Conservation (phyloP, 2,888 invertebrate species). For the Cheiracanthium punctorium region DNA sequence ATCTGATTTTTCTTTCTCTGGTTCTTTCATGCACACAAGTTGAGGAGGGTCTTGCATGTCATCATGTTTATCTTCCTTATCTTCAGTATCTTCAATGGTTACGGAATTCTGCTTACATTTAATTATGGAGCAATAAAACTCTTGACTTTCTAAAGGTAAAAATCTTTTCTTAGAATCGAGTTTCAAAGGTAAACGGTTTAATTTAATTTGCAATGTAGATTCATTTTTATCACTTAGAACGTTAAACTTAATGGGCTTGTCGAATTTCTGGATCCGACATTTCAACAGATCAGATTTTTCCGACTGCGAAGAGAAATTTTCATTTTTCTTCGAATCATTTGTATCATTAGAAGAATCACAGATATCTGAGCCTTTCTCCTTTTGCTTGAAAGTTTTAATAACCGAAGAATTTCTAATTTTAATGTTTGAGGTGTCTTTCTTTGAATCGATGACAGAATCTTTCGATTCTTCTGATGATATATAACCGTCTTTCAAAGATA, state of each 20-base stretch:
- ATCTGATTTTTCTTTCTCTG: not conserved
- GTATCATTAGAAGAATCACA: not conserved
- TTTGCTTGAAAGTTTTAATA: not conserved
- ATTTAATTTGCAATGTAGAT: conserved; percentile 8
- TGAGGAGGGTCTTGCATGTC: conserved; percentile 34
- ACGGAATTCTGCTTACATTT: not conserved
- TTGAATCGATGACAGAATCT: not conserved
- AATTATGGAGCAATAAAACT: not conserved
- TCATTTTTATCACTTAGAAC: not conserved
- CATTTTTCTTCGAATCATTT: not conserved
- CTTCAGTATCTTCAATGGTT: not conserved
- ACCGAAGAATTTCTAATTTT: no score
- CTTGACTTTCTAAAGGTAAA: not conserved
- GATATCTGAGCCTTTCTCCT: not conserved
- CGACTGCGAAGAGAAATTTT: not conserved
- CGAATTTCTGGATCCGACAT: not conserved
- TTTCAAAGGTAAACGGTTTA: conserved; percentile 6
- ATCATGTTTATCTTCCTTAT: not conserved
- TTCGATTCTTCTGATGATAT: not conserved
- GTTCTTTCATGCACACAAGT: conserved; percentile 22
- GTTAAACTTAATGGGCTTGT: not conserved
- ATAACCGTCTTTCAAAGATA: not conserved
- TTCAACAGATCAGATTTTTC: not conserved
- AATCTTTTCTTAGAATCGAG: not conserved
- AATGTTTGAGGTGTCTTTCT: not conserved